Evolutionary conservation across 2,113 vertebrate genomes (phyloP), one percentile per base, ranked within the genome.

Genomic region (Dascyllus trimaculatus): DNA sequence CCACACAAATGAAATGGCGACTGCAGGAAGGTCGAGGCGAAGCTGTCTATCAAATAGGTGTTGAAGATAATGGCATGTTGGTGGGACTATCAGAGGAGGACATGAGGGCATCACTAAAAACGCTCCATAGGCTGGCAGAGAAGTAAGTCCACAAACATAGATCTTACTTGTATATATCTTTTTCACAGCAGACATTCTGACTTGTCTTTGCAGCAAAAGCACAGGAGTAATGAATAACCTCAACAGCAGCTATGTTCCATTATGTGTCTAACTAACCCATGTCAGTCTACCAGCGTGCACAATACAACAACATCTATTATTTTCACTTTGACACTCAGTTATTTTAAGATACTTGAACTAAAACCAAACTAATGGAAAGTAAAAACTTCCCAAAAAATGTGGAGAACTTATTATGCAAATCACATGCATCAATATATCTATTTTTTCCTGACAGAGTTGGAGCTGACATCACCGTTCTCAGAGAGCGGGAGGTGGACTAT

Each of bases 1-100:
- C 98, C 79, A 99, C 98, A 0, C 98, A 99, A 89, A 98, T 99
- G 98, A 99, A 99, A 93, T 99, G 98, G 98, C 92, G 98, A 1
- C 95, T 99, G 1, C 98, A 99, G 92, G 98, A 99, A 85, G 98
- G 98, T 74, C 96, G 96, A 0, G 98, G 98, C 0, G 98, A 99
- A 93, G 98, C 98, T 0, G 97, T 99, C 80, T 99, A 99, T 91
- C 98, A 99, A 91, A 99, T 99, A 3, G 98, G 98, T 0, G 98
- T 99, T 5, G 98, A 99, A 93, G 98, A 99, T 86, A 99, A 98
- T 0, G 98, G 98, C 66, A 95, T 99, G 90, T 93, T 99, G 78
- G 97, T 97, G 84, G 98, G 98, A 61, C 95, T 99, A 67, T 96
- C 97, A 0, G 97, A 99, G 84, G 96, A 97, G 51, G 98, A 99